phyloP scores from a whole-genome alignment of 2,113 vertebrate genomes.

The Corvus moneduloides region DNA sequence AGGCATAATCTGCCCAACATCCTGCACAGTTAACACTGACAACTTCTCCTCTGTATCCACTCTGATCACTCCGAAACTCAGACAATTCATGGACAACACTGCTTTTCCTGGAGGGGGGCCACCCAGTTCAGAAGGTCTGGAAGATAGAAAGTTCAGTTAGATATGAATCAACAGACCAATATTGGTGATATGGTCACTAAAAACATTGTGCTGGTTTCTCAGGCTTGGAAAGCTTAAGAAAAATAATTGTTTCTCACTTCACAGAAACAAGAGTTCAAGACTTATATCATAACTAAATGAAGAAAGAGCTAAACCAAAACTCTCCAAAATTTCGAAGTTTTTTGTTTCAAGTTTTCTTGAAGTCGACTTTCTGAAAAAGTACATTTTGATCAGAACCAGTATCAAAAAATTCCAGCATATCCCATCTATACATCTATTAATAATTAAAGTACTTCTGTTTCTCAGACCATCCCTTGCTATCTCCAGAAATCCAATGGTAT shows the following conservation, averaged over 20 bases:
- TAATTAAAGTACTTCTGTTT: not conserved
- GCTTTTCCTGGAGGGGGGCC: conserved; percentile 91
- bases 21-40: conserved; percentile 93
- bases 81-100: conserved; percentile 90
- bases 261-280: not conserved
- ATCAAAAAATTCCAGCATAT: not conserved
- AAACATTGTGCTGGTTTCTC: not conserved
- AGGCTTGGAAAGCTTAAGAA: not conserved
- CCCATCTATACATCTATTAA: not conserved
- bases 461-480: not conserved
- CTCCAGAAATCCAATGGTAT: not conserved
- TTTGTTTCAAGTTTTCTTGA: not conserved
- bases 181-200: not conserved
- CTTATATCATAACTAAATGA: not conserved
- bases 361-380: not conserved
- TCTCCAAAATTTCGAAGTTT: not conserved
- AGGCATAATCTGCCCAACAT: conserved; percentile 94
- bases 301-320: not conserved
- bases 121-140: conserved; percentile 87
- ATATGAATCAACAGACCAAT: not conserved
- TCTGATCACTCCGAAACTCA: conserved; percentile 90
- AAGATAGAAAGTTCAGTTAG: conserved; percentile 13
- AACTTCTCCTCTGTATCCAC: conserved; percentile 94
- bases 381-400: not conserved
- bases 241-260: not conserved